phyloP scores from a whole-genome alignment of 2,113 vertebrate species.

The Phyllostomus discolor region DNA sequence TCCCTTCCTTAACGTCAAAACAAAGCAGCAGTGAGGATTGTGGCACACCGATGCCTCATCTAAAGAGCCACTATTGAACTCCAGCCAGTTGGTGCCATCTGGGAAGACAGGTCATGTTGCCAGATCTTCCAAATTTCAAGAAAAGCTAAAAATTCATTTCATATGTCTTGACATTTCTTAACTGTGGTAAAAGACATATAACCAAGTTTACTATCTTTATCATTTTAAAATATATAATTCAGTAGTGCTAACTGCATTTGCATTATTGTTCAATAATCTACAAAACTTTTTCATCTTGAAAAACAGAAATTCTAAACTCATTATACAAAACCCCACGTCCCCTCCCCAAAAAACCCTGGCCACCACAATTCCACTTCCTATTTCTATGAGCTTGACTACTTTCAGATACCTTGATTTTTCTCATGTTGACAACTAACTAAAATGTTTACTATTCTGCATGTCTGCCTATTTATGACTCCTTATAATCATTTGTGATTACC shows the following conservation, averaged over 20 bases:
- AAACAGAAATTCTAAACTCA: background rate
- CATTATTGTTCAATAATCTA: background rate
- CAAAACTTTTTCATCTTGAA: background rate
- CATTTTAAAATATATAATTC: background rate
- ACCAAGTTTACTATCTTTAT: background rate
- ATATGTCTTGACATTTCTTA: background rate
- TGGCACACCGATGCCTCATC: background rate
- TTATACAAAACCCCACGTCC: background rate
- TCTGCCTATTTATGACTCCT: background rate
- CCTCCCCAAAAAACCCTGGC: too few species aligned
- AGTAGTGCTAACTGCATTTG: background rate
- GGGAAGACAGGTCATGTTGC: background rate
- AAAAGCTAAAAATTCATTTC: constrained; percentile 18
- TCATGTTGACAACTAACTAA: background rate
- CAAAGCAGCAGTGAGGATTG: background rate
- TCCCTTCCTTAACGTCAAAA: background rate
- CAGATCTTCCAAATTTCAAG: background rate
- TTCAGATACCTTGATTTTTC: background rate
- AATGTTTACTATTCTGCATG: background rate
- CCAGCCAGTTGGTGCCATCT: background rate
- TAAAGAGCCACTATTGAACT: background rate
- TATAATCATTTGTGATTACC: background rate
- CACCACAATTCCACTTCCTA: background rate
- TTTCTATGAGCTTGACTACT: background rate
- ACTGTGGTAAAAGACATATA: background rate